A percentile compares a stretch with the other conserved stretches of the same genome.
Conservation (phyloP, 2,888 invertebrate genomes). For the Achlya flavicornis region DNA sequence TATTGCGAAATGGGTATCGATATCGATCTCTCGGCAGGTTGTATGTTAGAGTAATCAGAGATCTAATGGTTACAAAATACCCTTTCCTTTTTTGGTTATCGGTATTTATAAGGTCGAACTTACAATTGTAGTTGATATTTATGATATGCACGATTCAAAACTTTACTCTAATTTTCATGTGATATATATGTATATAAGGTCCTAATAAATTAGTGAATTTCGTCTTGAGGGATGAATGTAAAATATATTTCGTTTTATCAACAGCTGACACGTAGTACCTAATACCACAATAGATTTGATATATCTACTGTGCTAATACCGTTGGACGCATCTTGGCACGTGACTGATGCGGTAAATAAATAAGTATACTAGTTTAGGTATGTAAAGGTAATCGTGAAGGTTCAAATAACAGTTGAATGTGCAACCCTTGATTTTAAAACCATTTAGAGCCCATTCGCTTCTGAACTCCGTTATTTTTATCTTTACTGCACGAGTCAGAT, state of each 20-base stretch:
- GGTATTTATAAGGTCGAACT: background rate
- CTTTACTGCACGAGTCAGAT: background rate
- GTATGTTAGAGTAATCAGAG: background rate
- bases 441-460: background rate
- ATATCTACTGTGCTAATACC: background rate
- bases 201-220: too few species aligned
- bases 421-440: background rate
- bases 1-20: conserved; percentile 7
- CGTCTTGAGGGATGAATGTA: too few species aligned
- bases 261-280: background rate
- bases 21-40: background rate
- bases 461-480: conserved; percentile 3
- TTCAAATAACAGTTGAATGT: too few species aligned
- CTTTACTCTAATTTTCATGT: background rate
- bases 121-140: background rate
- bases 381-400: background rate
- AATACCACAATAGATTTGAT: too few species aligned
- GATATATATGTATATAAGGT: too few species aligned
- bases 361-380: too few species aligned
- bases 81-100: background rate
- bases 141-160: background rate
- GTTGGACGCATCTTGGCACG: background rate
- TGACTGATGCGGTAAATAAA: background rate
- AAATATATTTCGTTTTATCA: background rate
- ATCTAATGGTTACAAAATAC: conserved; percentile 7